These are phyloP conservation scores for Pomatostomus ruficeps DNA, from an alignment of 2,113 vertebrate genomes.

Conservation along the genomic window DNA sequence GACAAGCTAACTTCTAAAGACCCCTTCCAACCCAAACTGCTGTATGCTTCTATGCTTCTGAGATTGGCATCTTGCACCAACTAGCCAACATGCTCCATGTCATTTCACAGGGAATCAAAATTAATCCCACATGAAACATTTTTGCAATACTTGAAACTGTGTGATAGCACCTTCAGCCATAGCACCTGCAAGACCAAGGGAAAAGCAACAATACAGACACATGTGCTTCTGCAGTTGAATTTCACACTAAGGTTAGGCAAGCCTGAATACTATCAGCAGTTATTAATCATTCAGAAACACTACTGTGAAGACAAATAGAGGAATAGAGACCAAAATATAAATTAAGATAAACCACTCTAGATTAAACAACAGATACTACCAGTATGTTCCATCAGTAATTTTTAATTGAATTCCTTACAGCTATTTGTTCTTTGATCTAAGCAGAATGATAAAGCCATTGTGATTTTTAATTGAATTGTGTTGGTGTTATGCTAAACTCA, in stretches of 20 bases:
- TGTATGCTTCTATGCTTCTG: background rate
- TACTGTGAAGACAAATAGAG: background rate
- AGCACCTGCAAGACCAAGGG: background rate
- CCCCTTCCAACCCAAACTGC: background rate
- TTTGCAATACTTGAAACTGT: background rate
- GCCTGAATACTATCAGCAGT: background rate
- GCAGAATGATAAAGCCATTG: conserved; percentile 43
- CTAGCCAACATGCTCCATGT: background rate
- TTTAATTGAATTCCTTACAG: conserved; percentile 56
- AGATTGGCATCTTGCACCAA: background rate
- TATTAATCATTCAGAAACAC: background rate
- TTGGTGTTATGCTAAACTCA: conserved; percentile 1
- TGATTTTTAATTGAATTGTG: conserved; percentile 62
- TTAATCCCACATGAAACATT: background rate
- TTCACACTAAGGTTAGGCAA: background rate
- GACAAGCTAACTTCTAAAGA: background rate
- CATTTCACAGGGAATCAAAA: background rate
- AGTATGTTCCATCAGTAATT: conserved; percentile 37
- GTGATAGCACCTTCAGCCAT: background rate
- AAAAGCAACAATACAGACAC: background rate
- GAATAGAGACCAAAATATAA: conserved; percentile 41
- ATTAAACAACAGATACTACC: conserved; percentile 33
- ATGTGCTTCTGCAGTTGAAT: background rate
- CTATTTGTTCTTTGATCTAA: conserved; percentile 54
- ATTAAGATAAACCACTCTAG: conserved; percentile 42